Evolutionary conservation across 1,140 invertebrate species (phyloP).

Genomic region (Protaetia brevitarsis): DNA sequence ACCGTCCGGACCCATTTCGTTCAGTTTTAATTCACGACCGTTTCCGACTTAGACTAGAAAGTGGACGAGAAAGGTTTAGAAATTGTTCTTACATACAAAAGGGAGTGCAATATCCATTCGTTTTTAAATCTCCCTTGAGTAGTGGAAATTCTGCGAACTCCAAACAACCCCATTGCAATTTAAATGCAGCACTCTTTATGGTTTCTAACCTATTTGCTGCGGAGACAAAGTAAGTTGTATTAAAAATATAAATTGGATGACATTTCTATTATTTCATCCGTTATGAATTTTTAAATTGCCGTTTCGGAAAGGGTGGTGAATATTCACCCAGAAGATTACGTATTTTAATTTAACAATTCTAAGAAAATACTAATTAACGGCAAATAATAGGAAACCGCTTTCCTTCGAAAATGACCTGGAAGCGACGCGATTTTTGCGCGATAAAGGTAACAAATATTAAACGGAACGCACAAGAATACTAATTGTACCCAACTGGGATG

Average conservation of each 20-base stretch:
- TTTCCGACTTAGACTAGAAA: background rate
- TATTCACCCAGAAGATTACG: no score
- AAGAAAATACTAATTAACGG: no score
- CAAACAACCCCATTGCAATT: slow-evolving; percentile 18
- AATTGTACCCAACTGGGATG: background rate
- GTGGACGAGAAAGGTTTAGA: background rate
- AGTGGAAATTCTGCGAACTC: slow-evolving; percentile 8
- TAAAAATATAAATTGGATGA: slow-evolving; percentile 15
- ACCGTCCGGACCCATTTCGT: background rate
- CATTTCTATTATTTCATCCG: no score
- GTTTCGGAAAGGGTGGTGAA: no score
- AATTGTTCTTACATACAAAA: slow-evolving; percentile 13
- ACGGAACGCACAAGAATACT: background rate
- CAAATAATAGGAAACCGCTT: no score
- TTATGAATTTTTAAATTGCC: no score
- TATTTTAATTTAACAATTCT: no score
- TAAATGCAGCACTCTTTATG: slow-evolving; percentile 12
- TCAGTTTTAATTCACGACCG: background rate
- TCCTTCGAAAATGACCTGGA: no score
- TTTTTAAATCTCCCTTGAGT: slow-evolving; percentile 16
- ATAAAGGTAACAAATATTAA: background rate
- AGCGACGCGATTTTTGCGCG: no score
- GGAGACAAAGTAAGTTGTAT: background rate
- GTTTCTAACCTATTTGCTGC: background rate
- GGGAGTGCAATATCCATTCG: slow-evolving; percentile 2